Evolutionary conservation across 1,140 invertebrate genomes (phyloP).

Genomic region (Phymastichus coffea): DNA sequence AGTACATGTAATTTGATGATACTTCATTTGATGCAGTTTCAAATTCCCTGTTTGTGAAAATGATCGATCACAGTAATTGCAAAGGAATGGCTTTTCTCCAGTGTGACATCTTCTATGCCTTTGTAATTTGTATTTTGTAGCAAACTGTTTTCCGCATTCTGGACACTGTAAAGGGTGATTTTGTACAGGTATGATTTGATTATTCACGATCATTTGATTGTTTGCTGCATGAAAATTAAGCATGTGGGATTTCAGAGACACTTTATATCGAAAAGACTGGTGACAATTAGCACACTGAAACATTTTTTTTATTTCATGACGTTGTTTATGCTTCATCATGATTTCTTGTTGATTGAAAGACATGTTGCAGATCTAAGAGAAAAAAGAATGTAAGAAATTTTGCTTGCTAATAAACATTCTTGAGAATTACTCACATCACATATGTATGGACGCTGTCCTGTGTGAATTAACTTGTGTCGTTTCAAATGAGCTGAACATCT

Average conservation of each 20-base stretch:
- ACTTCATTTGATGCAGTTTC: constrained; percentile 57
- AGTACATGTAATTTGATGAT: constrained; percentile 39
- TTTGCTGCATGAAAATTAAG: constrained; percentile 46
- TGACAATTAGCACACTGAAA: constrained; percentile 63
- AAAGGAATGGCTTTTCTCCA: constrained; percentile 58
- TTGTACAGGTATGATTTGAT: constrained; percentile 26
- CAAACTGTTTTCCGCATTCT: constrained; percentile 55
- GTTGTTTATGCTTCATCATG: constrained; percentile 58
- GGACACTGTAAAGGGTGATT: constrained; percentile 39
- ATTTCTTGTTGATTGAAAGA: constrained; percentile 64
- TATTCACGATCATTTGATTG: constrained; percentile 28
- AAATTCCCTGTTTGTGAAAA: constrained; percentile 66
- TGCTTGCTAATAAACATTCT: too few species aligned
- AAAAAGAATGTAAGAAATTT: too few species aligned
- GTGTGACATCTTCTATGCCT: constrained; percentile 56
- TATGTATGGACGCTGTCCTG: constrained; percentile 46
- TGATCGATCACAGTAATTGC: constrained; percentile 56
- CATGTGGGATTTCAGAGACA: constrained; percentile 53
- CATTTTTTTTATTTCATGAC: constrained; percentile 58
- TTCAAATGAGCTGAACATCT: constrained; percentile 50
- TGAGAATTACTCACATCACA: constrained; percentile 53
- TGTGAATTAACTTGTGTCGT: constrained; percentile 51
- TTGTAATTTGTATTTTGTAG: constrained; percentile 54
- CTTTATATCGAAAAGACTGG: constrained; percentile 51
- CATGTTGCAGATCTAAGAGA: constrained; percentile 60